Conservation (phyloP, 2,113 vertebrate species). For the Pterocles gutturalis region DNA sequence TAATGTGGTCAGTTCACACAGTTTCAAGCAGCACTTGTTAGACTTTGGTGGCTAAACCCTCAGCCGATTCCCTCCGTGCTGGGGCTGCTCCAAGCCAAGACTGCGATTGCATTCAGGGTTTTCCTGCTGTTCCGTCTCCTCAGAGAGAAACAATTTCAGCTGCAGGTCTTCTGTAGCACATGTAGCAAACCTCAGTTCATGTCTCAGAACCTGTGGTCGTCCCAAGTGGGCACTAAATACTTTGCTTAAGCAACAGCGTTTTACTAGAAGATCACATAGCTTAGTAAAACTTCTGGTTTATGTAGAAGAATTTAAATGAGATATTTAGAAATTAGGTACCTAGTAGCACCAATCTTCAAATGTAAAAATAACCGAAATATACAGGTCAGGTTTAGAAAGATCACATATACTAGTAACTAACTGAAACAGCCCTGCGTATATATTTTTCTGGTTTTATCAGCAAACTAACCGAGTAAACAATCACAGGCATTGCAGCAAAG, state of each 20-base stretch:
- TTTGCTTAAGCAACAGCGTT: background rate
- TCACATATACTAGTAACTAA: background rate
- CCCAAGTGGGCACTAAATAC: background rate
- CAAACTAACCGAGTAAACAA: background rate
- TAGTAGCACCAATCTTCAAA: background rate
- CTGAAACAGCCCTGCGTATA: background rate
- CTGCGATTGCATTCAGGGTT: background rate
- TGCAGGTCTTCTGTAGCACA: background rate
- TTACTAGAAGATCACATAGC: background rate
- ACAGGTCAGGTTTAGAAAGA: background rate
- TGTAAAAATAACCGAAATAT: background rate
- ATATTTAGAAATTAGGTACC: background rate
- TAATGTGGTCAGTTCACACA: background rate
- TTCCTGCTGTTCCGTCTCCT: background rate
- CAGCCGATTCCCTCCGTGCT: background rate
- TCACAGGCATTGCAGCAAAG: background rate
- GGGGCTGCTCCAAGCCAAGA: background rate
- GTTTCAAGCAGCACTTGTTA: background rate
- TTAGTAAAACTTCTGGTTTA: background rate
- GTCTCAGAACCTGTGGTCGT: background rate
- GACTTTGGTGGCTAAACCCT: background rate
- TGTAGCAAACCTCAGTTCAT: background rate
- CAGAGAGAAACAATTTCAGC: background rate
- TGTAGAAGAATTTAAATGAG: background rate
- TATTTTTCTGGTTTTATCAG: background rate